phyloP scores from a whole-genome alignment of 2,797 vertebrate genomes.

The Stomatorhinus walkeri region DNA sequence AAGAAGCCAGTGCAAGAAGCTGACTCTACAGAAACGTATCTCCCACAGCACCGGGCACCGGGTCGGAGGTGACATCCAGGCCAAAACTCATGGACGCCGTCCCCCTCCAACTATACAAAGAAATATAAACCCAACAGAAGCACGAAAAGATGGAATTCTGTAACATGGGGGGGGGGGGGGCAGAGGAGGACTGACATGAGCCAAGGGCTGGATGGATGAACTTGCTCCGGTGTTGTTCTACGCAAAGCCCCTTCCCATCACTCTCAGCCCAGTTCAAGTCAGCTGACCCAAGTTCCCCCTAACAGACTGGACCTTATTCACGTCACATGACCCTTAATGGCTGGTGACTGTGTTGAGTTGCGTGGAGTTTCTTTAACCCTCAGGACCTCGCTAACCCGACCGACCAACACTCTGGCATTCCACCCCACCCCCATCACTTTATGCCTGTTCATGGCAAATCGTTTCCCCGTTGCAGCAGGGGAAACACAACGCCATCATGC shows the following conservation, averaged over 20 bases:
- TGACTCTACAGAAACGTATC: background rate
- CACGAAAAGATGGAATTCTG: background rate
- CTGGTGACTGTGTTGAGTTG: background rate
- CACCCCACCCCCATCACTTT: background rate
- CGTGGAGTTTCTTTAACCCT: background rate
- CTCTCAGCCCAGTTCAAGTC: background rate
- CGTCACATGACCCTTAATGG: conserved; percentile 4
- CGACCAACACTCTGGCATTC: background rate
- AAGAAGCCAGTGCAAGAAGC: background rate
- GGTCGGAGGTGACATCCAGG: background rate
- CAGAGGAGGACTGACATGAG: background rate
- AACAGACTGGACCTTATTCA: background rate
- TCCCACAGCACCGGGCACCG: background rate
- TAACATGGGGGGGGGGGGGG: background rate
- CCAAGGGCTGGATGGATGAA: background rate
- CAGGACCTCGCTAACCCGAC: background rate
- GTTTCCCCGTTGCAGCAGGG: background rate
- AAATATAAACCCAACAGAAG: background rate
- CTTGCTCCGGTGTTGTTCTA: background rate
- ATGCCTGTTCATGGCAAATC: background rate
- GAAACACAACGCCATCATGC: background rate
- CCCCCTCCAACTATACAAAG: background rate
- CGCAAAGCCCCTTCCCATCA: background rate
- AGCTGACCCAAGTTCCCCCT: background rate
- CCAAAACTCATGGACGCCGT: background rate